Evolutionary conservation across 2,797 vertebrate genomes (phyloP).

Genomic region (Schizopygopsis malacanthus): DNA sequence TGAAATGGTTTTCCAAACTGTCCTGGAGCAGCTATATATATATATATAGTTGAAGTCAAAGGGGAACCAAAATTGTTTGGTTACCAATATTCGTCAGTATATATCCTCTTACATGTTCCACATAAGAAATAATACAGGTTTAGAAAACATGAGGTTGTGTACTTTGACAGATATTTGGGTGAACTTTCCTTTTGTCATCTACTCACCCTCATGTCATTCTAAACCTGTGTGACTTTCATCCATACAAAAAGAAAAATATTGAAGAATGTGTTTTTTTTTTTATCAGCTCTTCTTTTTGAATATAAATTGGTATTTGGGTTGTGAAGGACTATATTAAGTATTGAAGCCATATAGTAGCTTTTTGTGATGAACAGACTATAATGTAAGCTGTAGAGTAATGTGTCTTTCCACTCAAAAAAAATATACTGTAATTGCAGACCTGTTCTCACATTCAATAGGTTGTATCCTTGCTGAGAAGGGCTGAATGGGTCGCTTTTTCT

Average conservation of each 20-base stretch:
- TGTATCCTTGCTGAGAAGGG: slow-evolving; percentile 27
- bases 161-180: not conserved
- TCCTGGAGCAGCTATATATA: too few relatives aligned
- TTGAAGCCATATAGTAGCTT: not conserved
- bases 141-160: too few relatives aligned
- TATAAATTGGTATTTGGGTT: not conserved
- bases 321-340: not conserved
- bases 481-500: slow-evolving; percentile 6
- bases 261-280: too few relatives aligned
- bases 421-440: not conserved
- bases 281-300: not conserved
- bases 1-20: too few relatives aligned
- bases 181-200: not conserved
- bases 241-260: not conserved
- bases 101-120: not conserved
- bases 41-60: too few relatives aligned
- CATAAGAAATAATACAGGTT: not conserved
- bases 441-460: slow-evolving; percentile 34
- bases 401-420: not conserved
- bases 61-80: too few relatives aligned
- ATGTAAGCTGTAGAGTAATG: not conserved
- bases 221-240: not conserved
- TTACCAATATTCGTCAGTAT: not conserved
- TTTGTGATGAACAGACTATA: not conserved
- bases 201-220: not conserved